Conservation (phyloP, 2,888 invertebrate genomes). For the Drosophila fulvimacula region DNA sequence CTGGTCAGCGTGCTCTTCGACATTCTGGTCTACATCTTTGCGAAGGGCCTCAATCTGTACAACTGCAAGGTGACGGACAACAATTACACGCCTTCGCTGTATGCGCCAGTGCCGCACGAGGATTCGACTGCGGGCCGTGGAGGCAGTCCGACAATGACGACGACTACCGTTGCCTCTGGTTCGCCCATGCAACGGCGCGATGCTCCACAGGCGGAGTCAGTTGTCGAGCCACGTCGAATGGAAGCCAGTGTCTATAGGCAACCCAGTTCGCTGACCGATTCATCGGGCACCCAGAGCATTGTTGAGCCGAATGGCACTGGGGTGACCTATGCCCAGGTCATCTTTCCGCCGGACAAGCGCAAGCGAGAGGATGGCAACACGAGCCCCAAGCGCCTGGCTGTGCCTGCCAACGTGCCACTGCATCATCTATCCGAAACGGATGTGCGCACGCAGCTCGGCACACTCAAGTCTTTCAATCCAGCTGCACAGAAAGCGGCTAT, state of each 20-base stretch:
- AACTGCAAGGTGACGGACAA: slow-evolving; percentile 84
- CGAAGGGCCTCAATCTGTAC: slow-evolving; percentile 82
- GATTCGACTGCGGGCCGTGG: slow-evolving; percentile 44
- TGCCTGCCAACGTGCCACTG: slow-evolving; percentile 81
- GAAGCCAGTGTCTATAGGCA: slow-evolving; percentile 75
- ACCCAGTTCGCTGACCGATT: slow-evolving; percentile 79
- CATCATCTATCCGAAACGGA: slow-evolving; percentile 82
- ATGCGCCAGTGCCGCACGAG: slow-evolving; percentile 77
- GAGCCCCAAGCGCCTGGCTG: slow-evolving; percentile 80
- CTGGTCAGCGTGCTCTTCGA: slow-evolving; percentile 85
- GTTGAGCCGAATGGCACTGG: slow-evolving; percentile 66
- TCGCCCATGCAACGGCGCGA: slow-evolving; percentile 64
- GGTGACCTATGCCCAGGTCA: slow-evolving; percentile 82
- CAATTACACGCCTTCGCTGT: slow-evolving; percentile 82
- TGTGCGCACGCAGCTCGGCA: slow-evolving; percentile 80
- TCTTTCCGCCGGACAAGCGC: slow-evolving; percentile 81
- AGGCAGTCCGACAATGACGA: slow-evolving; percentile 69
- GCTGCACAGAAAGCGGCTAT: slow-evolving; percentile 26
- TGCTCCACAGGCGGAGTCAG: slow-evolving; percentile 17
- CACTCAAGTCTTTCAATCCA: slow-evolving; percentile 80
- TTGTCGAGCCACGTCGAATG: slow-evolving; percentile 36
- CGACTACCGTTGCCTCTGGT: slow-evolving; percentile 51
- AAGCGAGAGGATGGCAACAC: slow-evolving; percentile 72
- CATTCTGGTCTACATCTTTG: slow-evolving; percentile 85
- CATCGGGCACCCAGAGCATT: slow-evolving; percentile 75